A percentile compares a stretch with the other conserved stretches of the same genome.
phyloP scores from a whole-genome alignment of 2,797 vertebrate genomes.

The Macroramphosus scolopax region DNA sequence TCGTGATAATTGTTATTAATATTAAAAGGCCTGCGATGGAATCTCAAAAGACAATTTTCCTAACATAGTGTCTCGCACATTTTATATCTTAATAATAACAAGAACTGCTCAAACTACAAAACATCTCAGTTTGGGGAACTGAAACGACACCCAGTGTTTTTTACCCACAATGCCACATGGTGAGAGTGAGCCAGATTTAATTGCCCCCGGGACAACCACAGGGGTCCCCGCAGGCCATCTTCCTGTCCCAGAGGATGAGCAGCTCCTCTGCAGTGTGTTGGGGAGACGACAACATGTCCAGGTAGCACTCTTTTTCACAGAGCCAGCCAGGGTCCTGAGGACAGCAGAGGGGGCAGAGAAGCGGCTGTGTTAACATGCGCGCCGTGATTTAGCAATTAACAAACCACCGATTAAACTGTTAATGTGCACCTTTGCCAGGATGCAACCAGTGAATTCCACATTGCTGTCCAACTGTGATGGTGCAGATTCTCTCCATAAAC shows the following conservation, averaged over 20 bases:
- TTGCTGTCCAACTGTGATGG: not conserved
- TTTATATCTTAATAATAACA: too few species aligned
- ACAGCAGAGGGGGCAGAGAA: not conserved
- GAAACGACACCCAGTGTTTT: slow-evolving; percentile 21
- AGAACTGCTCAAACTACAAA: slow-evolving; percentile 12
- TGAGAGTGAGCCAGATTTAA: slow-evolving; percentile 25
- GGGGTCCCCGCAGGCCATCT: slow-evolving; percentile 86
- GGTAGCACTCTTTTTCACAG: slow-evolving; percentile 91
- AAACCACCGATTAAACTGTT: too few species aligned
- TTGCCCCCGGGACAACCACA: slow-evolving; percentile 83
- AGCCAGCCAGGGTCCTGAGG: slow-evolving; percentile 90
- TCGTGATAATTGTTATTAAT: slow-evolving; percentile 19
- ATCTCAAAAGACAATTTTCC: too few species aligned
- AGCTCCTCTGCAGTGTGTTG: slow-evolving; percentile 89
- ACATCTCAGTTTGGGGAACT: slow-evolving; percentile 23
- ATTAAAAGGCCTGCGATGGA: slow-evolving; percentile 21
- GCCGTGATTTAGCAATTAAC: too few species aligned
- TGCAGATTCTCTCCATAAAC: too few species aligned
- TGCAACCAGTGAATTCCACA: too few species aligned
- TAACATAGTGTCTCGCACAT: too few species aligned
- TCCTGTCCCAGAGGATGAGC: slow-evolving; percentile 82
- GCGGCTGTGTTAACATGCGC: not conserved
- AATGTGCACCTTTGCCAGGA: too few species aligned
- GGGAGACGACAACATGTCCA: slow-evolving; percentile 94
- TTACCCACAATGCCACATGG: slow-evolving; percentile 40